Percentiles rank a stretch among this genome's conserved stretches.
Evolutionary conservation across 2,797 vertebrate species (phyloP).

Genomic region (Myotis myotis): DNA sequence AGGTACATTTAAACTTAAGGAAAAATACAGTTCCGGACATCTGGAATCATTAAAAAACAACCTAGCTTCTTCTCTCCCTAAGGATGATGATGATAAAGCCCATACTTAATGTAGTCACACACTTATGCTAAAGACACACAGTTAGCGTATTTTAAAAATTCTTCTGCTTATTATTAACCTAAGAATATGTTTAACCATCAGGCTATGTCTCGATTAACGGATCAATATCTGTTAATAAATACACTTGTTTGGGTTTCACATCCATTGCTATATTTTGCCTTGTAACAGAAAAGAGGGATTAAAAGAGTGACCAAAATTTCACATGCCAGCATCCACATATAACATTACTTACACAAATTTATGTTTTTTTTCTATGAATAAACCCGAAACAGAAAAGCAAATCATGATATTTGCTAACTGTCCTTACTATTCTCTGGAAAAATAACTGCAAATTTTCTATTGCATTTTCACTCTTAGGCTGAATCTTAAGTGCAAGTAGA

Average conservation of each 20-base stretch:
- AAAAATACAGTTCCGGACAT: conserved; percentile 55
- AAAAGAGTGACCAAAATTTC: not conserved
- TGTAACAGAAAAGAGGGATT: not conserved
- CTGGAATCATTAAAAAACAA: conserved; percentile 68
- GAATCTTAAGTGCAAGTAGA: not conserved
- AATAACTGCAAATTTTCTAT: not conserved
- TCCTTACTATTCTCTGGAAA: not conserved
- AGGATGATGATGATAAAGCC: conserved; percentile 43
- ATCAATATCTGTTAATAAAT: not conserved
- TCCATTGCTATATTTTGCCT: not conserved
- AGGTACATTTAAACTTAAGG: conserved; percentile 38
- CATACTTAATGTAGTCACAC: conserved; percentile 35
- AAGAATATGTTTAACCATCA: conserved; percentile 54
- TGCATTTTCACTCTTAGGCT: not conserved
- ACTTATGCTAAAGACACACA: conserved; percentile 34
- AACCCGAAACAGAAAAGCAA: not conserved
- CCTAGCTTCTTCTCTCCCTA: conserved; percentile 18
- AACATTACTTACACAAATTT: not conserved
- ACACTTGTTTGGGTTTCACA: conserved; percentile 3
- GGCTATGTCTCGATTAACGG: not conserved
- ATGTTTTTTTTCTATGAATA: not conserved
- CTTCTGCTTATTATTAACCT: conserved; percentile 48
- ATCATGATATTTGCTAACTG: not conserved
- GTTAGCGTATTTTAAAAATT: conserved; percentile 46
- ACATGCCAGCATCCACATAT: not conserved